These are phyloP conservation scores for Idris sp. DNA, from an alignment of 1,140 invertebrate species.

Conservation along the genomic window DNA sequence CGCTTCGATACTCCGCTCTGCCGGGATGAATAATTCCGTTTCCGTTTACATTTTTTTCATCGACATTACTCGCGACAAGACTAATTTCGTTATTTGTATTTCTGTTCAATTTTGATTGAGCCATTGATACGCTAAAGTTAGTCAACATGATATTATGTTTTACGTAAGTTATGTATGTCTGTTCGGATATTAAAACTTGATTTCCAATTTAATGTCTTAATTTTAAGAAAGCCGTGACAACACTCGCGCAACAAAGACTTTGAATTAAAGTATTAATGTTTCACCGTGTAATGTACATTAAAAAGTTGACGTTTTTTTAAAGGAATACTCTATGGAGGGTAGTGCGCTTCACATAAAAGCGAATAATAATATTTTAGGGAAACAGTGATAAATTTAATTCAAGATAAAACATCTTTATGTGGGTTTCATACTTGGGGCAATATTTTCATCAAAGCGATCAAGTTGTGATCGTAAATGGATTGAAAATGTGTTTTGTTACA, in stretches of 20 bases:
- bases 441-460: slow-evolving; percentile 9
- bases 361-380: too few species aligned
- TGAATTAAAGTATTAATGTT: slow-evolving; percentile 19
- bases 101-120: slow-evolving; percentile 6
- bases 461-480: slow-evolving; percentile 13
- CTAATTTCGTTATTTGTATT: slow-evolving; percentile 28
- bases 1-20: not conserved
- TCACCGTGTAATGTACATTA: slow-evolving; percentile 16
- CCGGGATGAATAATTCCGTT: slow-evolving; percentile 36
- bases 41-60: slow-evolving; percentile 29
- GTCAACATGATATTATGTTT: too few species aligned
- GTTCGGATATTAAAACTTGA: too few species aligned
- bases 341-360: too few species aligned
- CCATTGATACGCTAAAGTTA: slow-evolving; percentile 33
- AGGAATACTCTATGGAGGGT: too few species aligned
- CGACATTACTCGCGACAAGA: slow-evolving; percentile 5
- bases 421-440: too few species aligned
- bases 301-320: slow-evolving; percentile 6
- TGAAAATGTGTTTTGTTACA: slow-evolving; percentile 6
- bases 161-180: too few species aligned
- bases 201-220: slow-evolving; percentile 13
- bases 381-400: slow-evolving; percentile 19
- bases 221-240: slow-evolving; percentile 4
- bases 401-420: slow-evolving; percentile 11
- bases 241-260: not conserved